Evolutionary conservation across 2,888 invertebrate genomes (phyloP).

Genomic region (Caenorhabditis sp.): DNA sequence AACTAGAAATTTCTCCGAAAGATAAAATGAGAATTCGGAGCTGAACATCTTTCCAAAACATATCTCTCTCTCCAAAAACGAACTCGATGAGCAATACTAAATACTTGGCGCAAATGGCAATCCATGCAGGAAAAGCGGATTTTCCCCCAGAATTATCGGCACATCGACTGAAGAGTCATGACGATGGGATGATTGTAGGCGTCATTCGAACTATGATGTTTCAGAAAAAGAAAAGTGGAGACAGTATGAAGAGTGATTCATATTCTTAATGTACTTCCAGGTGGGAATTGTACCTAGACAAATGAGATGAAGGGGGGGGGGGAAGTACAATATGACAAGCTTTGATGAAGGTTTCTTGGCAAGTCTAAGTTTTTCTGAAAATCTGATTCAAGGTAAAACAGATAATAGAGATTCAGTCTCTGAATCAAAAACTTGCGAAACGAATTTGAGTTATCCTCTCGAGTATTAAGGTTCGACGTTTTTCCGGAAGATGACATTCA

Average conservation of each 20-base stretch:
- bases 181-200: conserved; percentile 1
- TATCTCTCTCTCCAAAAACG: background rate
- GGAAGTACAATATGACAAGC: conserved; percentile 4
- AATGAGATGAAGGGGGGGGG: too few relatives aligned
- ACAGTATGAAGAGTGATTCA: background rate
- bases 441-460: too few relatives aligned
- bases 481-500: too few relatives aligned
- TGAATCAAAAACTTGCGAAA: too few relatives aligned
- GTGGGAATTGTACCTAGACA: background rate
- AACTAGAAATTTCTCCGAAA: background rate
- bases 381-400: too few relatives aligned
- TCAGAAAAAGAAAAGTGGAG: background rate
- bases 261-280: background rate
- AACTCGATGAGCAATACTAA: conserved; percentile 24
- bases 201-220: conserved; percentile 9
- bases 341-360: too few relatives aligned
- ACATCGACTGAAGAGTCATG: conserved; percentile 5
- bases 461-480: too few relatives aligned
- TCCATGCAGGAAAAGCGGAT: conserved; percentile 19
- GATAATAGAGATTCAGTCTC: too few relatives aligned
- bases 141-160: background rate
- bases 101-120: conserved; percentile 1
- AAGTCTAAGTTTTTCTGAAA: too few relatives aligned
- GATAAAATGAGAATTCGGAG: too few relatives aligned
- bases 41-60: background rate